Conservation (phyloP, 2,888 invertebrate genomes). For the Agrochola circellaris region DNA sequence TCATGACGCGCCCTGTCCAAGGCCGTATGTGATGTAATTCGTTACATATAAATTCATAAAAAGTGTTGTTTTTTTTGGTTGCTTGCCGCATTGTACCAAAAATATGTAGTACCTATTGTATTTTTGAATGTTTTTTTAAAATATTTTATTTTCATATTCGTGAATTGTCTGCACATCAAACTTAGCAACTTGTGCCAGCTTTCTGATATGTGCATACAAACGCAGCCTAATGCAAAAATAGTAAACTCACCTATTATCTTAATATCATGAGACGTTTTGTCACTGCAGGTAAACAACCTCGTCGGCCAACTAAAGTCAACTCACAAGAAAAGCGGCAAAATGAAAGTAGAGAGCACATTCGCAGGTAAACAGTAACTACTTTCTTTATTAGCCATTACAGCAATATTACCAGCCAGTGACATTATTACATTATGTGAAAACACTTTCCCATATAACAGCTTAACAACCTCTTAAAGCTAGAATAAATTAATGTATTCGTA, state of each 20-base stretch:
- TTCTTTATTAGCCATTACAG: slow-evolving; percentile 40
- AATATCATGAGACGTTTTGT: slow-evolving; percentile 6
- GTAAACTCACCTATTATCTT: too few relatives aligned
- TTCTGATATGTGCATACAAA: too few relatives aligned
- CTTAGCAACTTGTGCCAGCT: too few relatives aligned
- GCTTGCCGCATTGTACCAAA: too few relatives aligned
- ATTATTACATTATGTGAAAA: slow-evolving; percentile 9
- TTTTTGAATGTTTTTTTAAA: background rate
- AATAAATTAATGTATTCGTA: background rate
- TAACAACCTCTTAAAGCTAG: too few relatives aligned
- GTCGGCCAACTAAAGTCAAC: slow-evolving; percentile 79
- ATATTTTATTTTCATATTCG: background rate
- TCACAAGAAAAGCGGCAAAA: slow-evolving; percentile 78
- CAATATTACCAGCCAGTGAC: slow-evolving; percentile 18
- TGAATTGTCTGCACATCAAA: background rate
- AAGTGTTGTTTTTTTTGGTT: too few relatives aligned
- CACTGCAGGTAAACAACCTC: slow-evolving; percentile 81
- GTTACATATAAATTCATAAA: too few relatives aligned
- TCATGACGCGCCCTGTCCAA: too few relatives aligned
- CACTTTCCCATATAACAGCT: slow-evolving; percentile 39
- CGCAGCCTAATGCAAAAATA: too few relatives aligned
- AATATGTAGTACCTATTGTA: too few relatives aligned
- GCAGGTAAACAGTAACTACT: slow-evolving; percentile 74
- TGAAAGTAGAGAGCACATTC: slow-evolving; percentile 73
- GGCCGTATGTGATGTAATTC: too few relatives aligned